Evolutionary conservation across 2,888 invertebrate species (phyloP).

Genomic region (Lasioglossum figueresi): DNA sequence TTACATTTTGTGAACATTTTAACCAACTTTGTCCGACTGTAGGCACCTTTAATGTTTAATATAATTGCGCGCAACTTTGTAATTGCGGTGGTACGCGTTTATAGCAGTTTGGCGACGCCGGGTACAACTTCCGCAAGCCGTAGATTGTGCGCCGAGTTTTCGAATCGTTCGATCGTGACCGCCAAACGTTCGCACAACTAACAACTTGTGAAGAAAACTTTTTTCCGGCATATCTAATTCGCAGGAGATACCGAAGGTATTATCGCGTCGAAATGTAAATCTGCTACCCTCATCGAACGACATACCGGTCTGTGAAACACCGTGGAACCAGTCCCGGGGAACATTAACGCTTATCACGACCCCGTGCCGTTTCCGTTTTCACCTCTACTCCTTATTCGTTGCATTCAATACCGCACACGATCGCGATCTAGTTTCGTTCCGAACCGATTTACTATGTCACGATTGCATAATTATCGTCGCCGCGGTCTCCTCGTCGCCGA

Average conservation of each 20-base stretch:
- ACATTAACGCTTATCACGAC: slow-evolving; percentile 18
- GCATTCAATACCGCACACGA: slow-evolving; percentile 31
- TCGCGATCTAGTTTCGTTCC: slow-evolving; percentile 27
- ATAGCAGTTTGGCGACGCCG: background rate
- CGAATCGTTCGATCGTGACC: slow-evolving; percentile 5
- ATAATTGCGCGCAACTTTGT: background rate
- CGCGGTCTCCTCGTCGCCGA: background rate
- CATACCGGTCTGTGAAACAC: slow-evolving; percentile 9
- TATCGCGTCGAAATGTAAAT: slow-evolving; percentile 44
- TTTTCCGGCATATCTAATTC: slow-evolving; percentile 24
- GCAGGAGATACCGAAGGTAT: background rate
- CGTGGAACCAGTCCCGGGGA: background rate
- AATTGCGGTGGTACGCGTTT: background rate
- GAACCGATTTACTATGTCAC: slow-evolving; percentile 4
- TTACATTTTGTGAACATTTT: no score
- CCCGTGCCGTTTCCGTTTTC: slow-evolving; percentile 35
- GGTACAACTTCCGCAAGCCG: background rate
- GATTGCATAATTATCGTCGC: background rate
- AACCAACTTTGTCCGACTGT: no score
- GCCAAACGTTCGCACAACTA: background rate
- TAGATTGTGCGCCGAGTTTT: background rate
- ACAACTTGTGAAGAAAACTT: background rate
- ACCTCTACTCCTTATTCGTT: background rate
- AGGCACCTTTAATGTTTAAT: background rate
- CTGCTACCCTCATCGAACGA: slow-evolving; percentile 22